A percentile compares a stretch with the other conserved stretches of the same genome.
Conservation (phyloP, 1,140 invertebrate species). For the Zaprionus kolodkinae region DNA sequence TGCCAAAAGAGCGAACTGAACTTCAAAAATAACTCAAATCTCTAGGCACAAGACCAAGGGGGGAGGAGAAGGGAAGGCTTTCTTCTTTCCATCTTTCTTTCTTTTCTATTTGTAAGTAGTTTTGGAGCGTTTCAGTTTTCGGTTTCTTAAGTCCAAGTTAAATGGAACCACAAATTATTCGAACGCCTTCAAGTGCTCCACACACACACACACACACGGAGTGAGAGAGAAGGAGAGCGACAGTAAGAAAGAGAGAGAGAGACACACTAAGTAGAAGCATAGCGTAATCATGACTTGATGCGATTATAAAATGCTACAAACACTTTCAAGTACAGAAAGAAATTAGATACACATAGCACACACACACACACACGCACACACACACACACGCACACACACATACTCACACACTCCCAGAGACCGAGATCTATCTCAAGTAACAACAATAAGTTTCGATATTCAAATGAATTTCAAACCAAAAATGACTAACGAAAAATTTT, state of each 20-base stretch:
- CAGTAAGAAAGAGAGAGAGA: slow-evolving; percentile 32
- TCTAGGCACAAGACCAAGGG: slow-evolving; percentile 49
- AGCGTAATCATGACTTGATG: slow-evolving; percentile 81
- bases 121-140: slow-evolving; percentile 70
- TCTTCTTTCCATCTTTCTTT: too few relatives aligned
- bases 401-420: slow-evolving; percentile 14
- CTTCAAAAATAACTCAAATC: slow-evolving; percentile 49
- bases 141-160: slow-evolving; percentile 77
- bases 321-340: slow-evolving; percentile 63
- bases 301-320: slow-evolving; percentile 72
- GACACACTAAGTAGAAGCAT: slow-evolving; percentile 48
- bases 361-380: slow-evolving; percentile 50
- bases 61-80: too few relatives aligned
- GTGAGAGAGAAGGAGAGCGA: slow-evolving; percentile 7
- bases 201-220: slow-evolving; percentile 47
- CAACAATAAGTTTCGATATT: slow-evolving; percentile 70
- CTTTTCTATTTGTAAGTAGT: slow-evolving; percentile 59
- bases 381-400: slow-evolving; percentile 40
- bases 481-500: slow-evolving; percentile 74
- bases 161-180: slow-evolving; percentile 81
- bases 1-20: slow-evolving; percentile 53
- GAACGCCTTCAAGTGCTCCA: slow-evolving; percentile 77
- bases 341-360: slow-evolving; percentile 78
- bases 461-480: slow-evolving; percentile 68
- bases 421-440: slow-evolving; percentile 48